These are phyloP conservation scores for Hirudo medicinalis DNA, from an alignment of 1,140 invertebrate genomes.

Conservation along the genomic window DNA sequence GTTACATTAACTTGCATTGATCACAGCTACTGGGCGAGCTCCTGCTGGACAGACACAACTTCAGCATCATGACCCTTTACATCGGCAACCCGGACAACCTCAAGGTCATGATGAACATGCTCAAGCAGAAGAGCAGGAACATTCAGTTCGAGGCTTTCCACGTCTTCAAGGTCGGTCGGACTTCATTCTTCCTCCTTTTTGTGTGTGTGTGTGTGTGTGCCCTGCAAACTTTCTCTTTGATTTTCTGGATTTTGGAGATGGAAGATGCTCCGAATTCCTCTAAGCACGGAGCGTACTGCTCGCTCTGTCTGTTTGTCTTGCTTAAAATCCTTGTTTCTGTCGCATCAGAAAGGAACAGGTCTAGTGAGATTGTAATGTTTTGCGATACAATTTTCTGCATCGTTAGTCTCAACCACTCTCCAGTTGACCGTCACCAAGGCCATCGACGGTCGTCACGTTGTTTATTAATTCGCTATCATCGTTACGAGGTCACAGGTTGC, in stretches of 20 bases:
- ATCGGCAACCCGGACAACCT: slow-evolving; percentile 98
- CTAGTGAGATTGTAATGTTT: too few species aligned
- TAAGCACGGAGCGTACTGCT: too few species aligned
- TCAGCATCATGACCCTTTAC: slow-evolving; percentile 94
- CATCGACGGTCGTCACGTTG: too few species aligned
- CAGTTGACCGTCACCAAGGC: too few species aligned
- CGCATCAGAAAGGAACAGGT: too few species aligned
- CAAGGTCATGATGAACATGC: slow-evolving; percentile 99
- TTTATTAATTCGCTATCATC: too few species aligned
- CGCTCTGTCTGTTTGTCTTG: background rate
- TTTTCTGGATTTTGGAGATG: background rate
- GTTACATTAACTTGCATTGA: too few species aligned
- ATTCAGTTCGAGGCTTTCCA: slow-evolving; percentile 99
- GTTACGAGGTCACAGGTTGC: too few species aligned
- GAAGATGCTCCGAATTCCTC: background rate
- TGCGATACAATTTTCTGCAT: too few species aligned
- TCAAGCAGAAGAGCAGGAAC: slow-evolving; percentile 95
- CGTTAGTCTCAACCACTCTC: too few species aligned
- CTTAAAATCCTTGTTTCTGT: background rate
- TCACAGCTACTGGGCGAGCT: slow-evolving; percentile 75
- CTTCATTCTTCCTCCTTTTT: background rate
- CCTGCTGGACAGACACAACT: slow-evolving; percentile 94
- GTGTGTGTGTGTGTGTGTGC: too few species aligned
- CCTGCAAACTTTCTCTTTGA: background rate
- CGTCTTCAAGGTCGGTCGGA: slow-evolving; percentile 81